Evolutionary conservation across 2,888 invertebrate species (phyloP).

Genomic region (Hoplodrina ambigua): DNA sequence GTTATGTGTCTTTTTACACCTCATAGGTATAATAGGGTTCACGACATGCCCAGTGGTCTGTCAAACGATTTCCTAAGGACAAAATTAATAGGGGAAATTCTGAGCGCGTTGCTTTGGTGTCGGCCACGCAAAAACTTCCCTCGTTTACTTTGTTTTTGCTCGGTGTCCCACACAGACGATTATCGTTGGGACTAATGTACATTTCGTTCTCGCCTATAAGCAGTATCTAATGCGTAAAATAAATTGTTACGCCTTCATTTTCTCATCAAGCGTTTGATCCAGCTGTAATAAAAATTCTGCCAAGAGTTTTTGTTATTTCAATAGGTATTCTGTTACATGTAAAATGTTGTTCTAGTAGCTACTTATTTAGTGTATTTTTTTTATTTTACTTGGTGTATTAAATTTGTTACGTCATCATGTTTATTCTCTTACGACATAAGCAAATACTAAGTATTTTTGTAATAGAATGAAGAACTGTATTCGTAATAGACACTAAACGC

Average conservation of each 20-base stretch:
- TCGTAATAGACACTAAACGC: background rate
- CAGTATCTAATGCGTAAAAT: constrained; percentile 50
- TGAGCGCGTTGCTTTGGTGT: constrained; percentile 64
- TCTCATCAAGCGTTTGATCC: constrained; percentile 33
- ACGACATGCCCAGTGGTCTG: constrained; percentile 68
- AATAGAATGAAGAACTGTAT: too few species aligned
- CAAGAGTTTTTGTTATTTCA: background rate
- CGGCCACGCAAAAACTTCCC: constrained; percentile 69
- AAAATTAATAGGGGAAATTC: constrained; percentile 75
- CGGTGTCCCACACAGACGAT: constrained; percentile 63
- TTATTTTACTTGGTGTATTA: background rate
- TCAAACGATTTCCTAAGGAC: constrained; percentile 71
- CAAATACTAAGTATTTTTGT: too few species aligned
- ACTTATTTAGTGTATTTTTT: too few species aligned
- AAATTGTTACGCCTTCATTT: constrained; percentile 58
- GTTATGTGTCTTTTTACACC: too few species aligned
- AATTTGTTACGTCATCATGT: too few species aligned
- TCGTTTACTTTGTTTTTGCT: constrained; percentile 66
- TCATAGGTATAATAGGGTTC: constrained; percentile 46
- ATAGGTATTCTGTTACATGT: background rate
- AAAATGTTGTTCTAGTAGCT: too few species aligned
- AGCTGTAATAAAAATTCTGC: constrained; percentile 11
- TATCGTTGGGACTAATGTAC: constrained; percentile 59
- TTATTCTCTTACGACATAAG: background rate
- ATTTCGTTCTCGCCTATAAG: constrained; percentile 55